Conservation (phyloP, 2,113 vertebrate genomes). For the Dipodomys spectabilis region DNA sequence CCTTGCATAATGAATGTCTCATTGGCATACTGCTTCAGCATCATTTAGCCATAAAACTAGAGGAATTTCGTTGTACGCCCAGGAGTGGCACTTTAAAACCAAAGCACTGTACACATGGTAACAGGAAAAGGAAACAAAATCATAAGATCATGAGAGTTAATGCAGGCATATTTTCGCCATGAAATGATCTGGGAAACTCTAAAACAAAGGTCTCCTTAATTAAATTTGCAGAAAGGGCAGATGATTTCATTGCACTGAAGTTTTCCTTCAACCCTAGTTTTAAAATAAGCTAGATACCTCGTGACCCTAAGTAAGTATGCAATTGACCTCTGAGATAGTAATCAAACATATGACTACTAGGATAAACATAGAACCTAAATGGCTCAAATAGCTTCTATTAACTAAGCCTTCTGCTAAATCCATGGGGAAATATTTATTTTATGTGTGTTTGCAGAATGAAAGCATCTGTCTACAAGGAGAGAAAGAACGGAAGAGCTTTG, state of each 20-base stretch:
- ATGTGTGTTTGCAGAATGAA: not conserved
- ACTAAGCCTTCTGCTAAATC: not conserved
- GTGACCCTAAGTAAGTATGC: slow-evolving; percentile 3
- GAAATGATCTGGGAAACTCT: slow-evolving; percentile 3
- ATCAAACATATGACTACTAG: not conserved
- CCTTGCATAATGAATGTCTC: slow-evolving; percentile 83
- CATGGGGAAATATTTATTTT: not conserved
- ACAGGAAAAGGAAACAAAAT: not conserved
- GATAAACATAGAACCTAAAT: not conserved
- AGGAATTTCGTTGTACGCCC: slow-evolving; percentile 38
- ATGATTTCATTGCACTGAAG: not conserved
- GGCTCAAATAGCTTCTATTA: not conserved
- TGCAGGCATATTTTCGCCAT: not conserved
- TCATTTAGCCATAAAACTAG: slow-evolving; percentile 59
- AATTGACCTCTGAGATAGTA: not conserved
- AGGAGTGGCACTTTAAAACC: slow-evolving; percentile 14
- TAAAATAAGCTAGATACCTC: slow-evolving; percentile 36
- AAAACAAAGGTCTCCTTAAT: slow-evolving; percentile 38
- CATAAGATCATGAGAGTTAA: slow-evolving; percentile 7
- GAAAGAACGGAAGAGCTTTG: not conserved
- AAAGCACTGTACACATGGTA: not conserved
- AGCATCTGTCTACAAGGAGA: not conserved
- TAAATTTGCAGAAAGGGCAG: slow-evolving; percentile 24
- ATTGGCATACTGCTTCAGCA: slow-evolving; percentile 74
- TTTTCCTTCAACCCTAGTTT: slow-evolving; percentile 4